Conservation (phyloP, 2,797 vertebrate species). For the Arctocebus calabarensis region DNA sequence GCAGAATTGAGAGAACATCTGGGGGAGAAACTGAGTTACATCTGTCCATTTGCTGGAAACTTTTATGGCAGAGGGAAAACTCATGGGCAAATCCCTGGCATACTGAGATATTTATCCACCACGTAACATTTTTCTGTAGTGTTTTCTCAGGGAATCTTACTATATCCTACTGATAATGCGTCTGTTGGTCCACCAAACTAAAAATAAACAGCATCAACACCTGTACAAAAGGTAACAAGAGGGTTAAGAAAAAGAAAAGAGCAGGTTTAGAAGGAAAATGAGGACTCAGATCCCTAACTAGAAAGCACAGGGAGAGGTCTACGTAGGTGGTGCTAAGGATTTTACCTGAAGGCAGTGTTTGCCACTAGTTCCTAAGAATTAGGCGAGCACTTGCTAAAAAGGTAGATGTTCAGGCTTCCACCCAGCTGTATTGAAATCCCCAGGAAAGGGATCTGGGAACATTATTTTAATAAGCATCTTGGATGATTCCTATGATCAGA, state of each 20-base stretch:
- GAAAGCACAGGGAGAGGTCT: background rate
- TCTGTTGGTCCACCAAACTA: background rate
- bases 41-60: background rate
- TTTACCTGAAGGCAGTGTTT: background rate
- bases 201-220: background rate
- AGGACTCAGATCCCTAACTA: background rate
- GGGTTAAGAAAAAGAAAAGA: background rate
- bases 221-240: background rate
- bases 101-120: background rate
- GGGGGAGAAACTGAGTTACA: background rate
- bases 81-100: background rate
- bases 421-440: background rate
- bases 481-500: background rate
- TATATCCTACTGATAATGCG: background rate
- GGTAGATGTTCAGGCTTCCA: background rate
- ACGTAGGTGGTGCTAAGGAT: background rate
- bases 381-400: background rate
- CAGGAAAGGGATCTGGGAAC: background rate
- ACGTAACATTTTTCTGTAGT: background rate
- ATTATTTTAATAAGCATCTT: conserved; percentile 18
- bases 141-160: background rate
- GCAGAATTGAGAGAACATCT: background rate
- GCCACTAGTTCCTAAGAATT: background rate
- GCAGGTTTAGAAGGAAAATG: background rate
- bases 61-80: background rate